Evolutionary conservation across 2,888 invertebrate genomes (phyloP), one percentile per base, ranked within the genome.

Genomic region (Drosophila sordidapex): DNA sequence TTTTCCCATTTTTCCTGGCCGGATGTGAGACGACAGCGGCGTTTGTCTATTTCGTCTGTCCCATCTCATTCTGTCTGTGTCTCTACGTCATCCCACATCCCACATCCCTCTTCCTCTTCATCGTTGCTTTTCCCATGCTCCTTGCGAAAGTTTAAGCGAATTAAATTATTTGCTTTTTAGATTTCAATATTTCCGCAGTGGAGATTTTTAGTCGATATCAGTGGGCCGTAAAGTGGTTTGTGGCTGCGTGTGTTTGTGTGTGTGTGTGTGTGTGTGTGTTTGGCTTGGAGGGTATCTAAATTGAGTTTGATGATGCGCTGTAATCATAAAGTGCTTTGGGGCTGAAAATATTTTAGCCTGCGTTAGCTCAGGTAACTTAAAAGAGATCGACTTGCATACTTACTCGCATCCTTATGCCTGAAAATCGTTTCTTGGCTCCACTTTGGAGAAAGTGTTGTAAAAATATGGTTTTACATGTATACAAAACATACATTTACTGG

Each of bases 101-200:
- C n/a, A 10, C 51, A n/a, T 38, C 27, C 27, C 25, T 36, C 11
- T 11, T 11, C 11, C 21, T 13, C 56, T 29, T 15, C 25, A 4
- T n/a, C n/a, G 2, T 56, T 31, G 6, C 11, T 38, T 25, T 38
- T 21, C 38, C 53, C 29, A 18, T 38, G 6, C 38, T 43, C n/a
- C n/a, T 57, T 51, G 57, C 73, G 76, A 89, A 85, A 85, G 87
- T 89, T 85, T 81, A 81, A 88, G 78, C 81, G 83, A 90, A 88
- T 89, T 90, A 90, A 90, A 90, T 89, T 89, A 90, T 89, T 89
- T 89, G 89, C 83, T 87, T 87, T 87, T 88, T 83, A 90, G 88
- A 90, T 89, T 89, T 90, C 87, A 90, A 90, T 89, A 89, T 90
- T 90, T 89, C 82, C 90, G 86, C 79, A 83, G 88, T 82, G 84